Base-by-base conservation (phyloP, 2,888 invertebrate species). In the Trimorus sp. region DNA sequence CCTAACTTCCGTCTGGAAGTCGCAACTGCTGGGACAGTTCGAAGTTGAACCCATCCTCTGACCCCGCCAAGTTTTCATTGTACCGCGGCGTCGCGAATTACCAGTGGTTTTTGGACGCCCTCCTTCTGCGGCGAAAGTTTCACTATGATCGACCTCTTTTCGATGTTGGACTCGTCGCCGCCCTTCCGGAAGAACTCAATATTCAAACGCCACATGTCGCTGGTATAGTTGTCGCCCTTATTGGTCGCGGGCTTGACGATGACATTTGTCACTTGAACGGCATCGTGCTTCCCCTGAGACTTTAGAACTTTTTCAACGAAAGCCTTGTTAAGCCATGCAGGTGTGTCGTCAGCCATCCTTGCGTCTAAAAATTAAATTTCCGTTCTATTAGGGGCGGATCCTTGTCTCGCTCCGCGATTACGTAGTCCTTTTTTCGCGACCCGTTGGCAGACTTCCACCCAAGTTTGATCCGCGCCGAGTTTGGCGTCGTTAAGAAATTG, bases 61-160 rank as follows among this genome's bases (percentile, higher is more conserved):
- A 26, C 4, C 26, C 26, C 26, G 26, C 4, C 2, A 26, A 26
- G 26, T 3, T 40, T 40, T 40, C 16, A 16, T 53, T 53, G 11
- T 53, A 53, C 11, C n/a, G 26, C 15, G n/a, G 16, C 7, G 9
- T 16, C 6, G 45, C 45, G 9, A 53, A 9, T 40, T 80, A 90
- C 91, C 83, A 90, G 7, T 0, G 86, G 86, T 8, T 92, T 91
- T 2, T 92, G 91, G 42, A 92, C 53, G 15, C 93, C 87, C 88
- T 92, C 48, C 8, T 89, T 87, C 51, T 92, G 91, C 16, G 93
- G 93, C 8, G 90, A 87, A 4, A 92, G 85, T 77, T 91, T 91
- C 6, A 89, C 71, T 15, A 91, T 86, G 4, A 91, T 53, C 0
- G 89, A 74, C 78, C 53, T 88, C 42, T 89, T 90, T 49, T 88